phyloP scores from a whole-genome alignment of 2,888 invertebrate genomes.

The Poecilobothrus nobilitatus region DNA sequence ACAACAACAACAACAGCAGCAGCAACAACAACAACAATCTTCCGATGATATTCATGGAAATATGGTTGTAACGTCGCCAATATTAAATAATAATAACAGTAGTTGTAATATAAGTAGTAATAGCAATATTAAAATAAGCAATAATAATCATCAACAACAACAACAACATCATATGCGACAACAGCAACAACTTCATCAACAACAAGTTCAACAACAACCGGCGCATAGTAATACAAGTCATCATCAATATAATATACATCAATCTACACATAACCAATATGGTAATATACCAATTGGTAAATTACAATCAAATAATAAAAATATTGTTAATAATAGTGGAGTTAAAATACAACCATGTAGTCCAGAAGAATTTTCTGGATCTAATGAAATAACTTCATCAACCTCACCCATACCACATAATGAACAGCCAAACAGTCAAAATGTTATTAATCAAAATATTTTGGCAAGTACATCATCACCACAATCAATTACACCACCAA shows the following conservation, averaged over 20 bases:
- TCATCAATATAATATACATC: constrained; percentile 15
- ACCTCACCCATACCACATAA: constrained; percentile 55
- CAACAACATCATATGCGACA: constrained; percentile 22
- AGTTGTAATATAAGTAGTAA: neutral
- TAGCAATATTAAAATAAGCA: constrained; percentile 7
- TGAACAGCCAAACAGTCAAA: constrained; percentile 36
- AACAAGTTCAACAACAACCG: neutral
- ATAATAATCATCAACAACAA: constrained; percentile 16
- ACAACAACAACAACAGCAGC: constrained; percentile 8
- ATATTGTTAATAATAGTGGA: constrained; percentile 4
- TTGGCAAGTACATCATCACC: constrained; percentile 14
- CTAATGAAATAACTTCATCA: constrained; percentile 58
- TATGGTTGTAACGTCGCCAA: constrained; percentile 23
- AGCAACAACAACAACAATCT: constrained; percentile 16
- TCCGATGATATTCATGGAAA: constrained; percentile 22
- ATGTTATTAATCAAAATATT: constrained; percentile 14
- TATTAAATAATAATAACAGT: neutral
- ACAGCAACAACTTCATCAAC: constrained; percentile 13
- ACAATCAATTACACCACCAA: constrained; percentile 14
- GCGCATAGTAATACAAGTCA: constrained; percentile 10
- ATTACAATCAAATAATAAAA: constrained; percentile 19
- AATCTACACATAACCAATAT: constrained; percentile 20
- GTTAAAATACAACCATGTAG: constrained; percentile 27
- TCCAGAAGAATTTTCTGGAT: constrained; percentile 49
- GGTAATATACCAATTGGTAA: constrained; percentile 11